These are phyloP conservation scores for Drosophila quadrilineata DNA, from an alignment of 1,140 invertebrate genomes.

Conservation along the genomic window DNA sequence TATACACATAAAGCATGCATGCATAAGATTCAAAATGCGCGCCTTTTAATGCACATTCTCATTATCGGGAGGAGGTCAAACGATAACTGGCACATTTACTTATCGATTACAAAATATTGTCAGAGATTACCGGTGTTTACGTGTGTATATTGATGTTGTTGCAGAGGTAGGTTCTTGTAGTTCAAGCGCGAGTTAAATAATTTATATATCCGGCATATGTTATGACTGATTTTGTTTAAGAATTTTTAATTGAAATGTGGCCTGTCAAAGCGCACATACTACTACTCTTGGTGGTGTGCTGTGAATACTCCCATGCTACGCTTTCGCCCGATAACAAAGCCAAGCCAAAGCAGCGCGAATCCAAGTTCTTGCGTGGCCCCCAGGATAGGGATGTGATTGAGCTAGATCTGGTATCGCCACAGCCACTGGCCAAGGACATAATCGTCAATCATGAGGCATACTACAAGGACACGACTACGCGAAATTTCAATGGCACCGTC, in stretches of 20 bases:
- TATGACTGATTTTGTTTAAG: no score
- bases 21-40: constrained; percentile 51
- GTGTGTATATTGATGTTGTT: background rate
- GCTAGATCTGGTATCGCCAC: constrained; percentile 86
- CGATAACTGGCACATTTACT: no score
- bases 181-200: no score
- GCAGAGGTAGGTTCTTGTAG: no score
- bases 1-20: constrained; percentile 53
- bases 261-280: constrained; percentile 18
- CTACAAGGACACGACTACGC: constrained; percentile 85
- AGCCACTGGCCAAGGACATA: constrained; percentile 87
- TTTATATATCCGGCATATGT: no score
- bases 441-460: constrained; percentile 88
- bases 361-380: constrained; percentile 84
- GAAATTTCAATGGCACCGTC: constrained; percentile 87
- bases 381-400: constrained; percentile 86
- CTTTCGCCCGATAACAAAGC: constrained; percentile 83
- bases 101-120: background rate
- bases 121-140: background rate
- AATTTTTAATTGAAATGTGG: constrained; percentile 35
- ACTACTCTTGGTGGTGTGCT: constrained; percentile 30
- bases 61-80: no score
- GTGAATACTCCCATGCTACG: constrained; percentile 61
- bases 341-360: constrained; percentile 80
- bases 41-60: background rate